These are phyloP conservation scores for Brienomyrus longianalis DNA, from an alignment of 2,113 vertebrate genomes.

Conservation along the genomic window DNA sequence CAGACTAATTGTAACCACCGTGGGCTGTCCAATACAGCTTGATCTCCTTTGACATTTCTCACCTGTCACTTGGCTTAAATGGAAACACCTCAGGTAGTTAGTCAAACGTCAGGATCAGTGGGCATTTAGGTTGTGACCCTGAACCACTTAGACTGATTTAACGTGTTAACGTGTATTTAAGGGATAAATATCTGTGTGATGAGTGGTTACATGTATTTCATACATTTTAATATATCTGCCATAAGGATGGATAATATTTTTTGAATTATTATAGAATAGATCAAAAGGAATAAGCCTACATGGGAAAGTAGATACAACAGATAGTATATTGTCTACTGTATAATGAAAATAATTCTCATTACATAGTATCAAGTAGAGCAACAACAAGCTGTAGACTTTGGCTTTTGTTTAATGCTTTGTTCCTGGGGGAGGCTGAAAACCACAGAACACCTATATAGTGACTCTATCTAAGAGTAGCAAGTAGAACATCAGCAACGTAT, in stretches of 20 bases:
- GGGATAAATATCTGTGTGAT: neutral
- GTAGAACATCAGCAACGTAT: neutral
- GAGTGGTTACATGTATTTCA: neutral
- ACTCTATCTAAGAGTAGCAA: neutral
- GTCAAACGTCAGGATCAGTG: neutral
- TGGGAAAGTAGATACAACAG: neutral
- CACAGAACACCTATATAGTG: neutral
- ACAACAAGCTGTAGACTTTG: neutral
- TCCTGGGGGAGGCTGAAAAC: neutral
- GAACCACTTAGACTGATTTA: neutral
- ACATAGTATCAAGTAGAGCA: neutral
- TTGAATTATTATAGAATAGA: neutral
- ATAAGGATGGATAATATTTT: neutral
- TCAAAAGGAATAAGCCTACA: neutral
- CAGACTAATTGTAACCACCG: neutral
- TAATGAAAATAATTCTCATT: neutral
- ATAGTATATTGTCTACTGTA: neutral
- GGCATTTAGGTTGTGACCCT: conserved; percentile 8
- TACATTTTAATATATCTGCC: neutral
- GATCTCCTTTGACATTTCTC: conserved; percentile 30
- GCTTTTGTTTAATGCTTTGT: neutral
- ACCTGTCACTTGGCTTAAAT: neutral
- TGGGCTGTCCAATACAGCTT: conserved; percentile 13
- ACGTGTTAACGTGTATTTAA: neutral
- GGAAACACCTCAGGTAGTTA: conserved; percentile 26